phyloP scores from a whole-genome alignment of 2,888 invertebrate genomes.

The Craniophora ligustri region DNA sequence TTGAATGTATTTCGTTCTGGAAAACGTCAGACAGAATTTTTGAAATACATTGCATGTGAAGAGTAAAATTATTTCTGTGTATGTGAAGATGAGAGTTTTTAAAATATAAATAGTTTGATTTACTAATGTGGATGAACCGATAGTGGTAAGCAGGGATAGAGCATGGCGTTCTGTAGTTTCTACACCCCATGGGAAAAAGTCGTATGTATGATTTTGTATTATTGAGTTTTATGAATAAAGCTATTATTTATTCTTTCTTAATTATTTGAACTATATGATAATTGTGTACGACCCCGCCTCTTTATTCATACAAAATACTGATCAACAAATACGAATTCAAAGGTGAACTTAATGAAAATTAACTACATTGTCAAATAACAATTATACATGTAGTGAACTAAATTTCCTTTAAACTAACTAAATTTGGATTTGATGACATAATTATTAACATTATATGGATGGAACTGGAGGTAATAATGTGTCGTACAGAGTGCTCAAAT shows the following conservation, averaged over 20 bases:
- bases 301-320: not conserved
- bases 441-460: no score
- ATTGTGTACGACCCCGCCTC: not conserved
- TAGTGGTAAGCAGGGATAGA: no score
- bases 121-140: no score
- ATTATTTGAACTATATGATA: not conserved
- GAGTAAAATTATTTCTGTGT: constrained; percentile 17
- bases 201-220: no score
- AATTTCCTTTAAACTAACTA: not conserved
- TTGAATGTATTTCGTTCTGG: constrained; percentile 25
- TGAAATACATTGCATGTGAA: constrained; percentile 31
- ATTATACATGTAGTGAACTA: not conserved
- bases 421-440: not conserved
- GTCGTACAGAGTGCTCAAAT: not conserved
- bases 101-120: no score
- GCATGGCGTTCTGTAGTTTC: no score
- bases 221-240: not conserved
- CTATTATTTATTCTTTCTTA: not conserved
- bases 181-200: no score
- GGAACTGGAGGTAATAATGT: not conserved
- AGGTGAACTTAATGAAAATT: no score
- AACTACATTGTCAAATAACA: no score
- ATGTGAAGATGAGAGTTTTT: constrained; percentile 37
- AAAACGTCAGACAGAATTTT: not conserved
- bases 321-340: no score